Evolutionary conservation across 2,888 invertebrate species (phyloP), one percentile per base, ranked within the genome.

Genomic region (Eurois occulta): DNA sequence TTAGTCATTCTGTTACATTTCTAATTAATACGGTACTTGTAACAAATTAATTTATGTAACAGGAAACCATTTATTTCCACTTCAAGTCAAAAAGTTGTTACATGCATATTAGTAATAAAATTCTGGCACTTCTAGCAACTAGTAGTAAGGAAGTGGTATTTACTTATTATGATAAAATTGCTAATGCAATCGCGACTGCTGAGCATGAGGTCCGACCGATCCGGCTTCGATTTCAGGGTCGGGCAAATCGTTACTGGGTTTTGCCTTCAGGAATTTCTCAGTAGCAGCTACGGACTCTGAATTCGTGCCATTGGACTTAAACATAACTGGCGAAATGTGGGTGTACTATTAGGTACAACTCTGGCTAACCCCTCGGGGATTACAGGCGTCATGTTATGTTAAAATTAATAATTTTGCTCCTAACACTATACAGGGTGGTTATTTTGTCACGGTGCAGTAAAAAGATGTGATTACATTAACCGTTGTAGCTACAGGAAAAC

Each of bases 1-100:
- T 85, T 74, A 74, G 10, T 77, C 71, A 72, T 28, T 24, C 41
- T 41, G 55, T 69, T 46, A 60, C 70, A 77, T 83, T 76, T 77
- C 74, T 86, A 66, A 82, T 85, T n/a, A 72, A 55, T 48, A 32
- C 46, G 67, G 62, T 64, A 55, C 35, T 55, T 66, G 46, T 66
- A 64, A 55, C 72, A 46, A 68, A 48, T 81, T 65, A 64, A 75
- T 68, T 60, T 38, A 60, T 74, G 41, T 52, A 58, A 70, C 73
- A 48, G 73, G 72, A 72, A 70, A 60, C 48, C 35, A 18, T 72
- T 78, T 41, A 67, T 67, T 71, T 43, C 48, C 46, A 68, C n/a
- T 77, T 46, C 21, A 60, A 43, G 16, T 69, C 60, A 43, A 77
- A 67, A 69, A 38, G 43, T 68, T 46, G 32, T 68, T 28, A 41